A percentile compares a stretch with the other conserved stretches of the same genome.
Conservation (phyloP, 2,797 vertebrate species). For the Denticeps clupeoides region DNA sequence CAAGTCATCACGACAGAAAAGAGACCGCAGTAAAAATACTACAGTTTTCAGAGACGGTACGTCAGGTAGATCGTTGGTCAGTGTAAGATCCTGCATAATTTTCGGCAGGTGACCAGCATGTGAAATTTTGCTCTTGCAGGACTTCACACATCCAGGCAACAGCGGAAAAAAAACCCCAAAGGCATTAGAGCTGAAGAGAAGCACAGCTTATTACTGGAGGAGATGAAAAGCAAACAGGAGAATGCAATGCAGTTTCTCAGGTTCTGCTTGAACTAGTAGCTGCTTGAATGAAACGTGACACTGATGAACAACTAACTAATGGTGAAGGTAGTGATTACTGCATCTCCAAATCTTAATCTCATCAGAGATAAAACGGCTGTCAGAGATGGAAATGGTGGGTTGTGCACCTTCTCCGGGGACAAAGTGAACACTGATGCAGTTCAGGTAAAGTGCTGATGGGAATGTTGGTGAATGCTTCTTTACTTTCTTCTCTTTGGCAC, state of each 20-base stretch:
- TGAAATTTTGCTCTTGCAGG: constrained; percentile 12
- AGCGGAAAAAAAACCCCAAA: neutral
- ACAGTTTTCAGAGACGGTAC: neutral
- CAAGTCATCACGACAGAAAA: too few species aligned
- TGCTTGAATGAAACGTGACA: neutral
- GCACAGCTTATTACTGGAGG: constrained; percentile 7
- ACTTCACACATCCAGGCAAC: neutral
- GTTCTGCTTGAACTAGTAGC: constrained; percentile 22
- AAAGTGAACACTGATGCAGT: neutral
- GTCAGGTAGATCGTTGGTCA: constrained; percentile 10
- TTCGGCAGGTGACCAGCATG: too few species aligned
- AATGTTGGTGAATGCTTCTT: neutral
- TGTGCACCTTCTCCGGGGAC: neutral
- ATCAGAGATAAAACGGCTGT: constrained; percentile 20
- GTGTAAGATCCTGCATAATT: neutral
- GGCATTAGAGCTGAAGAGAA: constrained; percentile 1
- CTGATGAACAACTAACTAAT: too few species aligned
- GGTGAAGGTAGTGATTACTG: too few species aligned
- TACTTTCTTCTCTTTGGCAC: too few species aligned
- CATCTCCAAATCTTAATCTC: too few species aligned
- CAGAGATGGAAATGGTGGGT: neutral
- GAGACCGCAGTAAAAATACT: too few species aligned
- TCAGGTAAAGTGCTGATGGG: constrained; percentile 10
- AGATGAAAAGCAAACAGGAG: constrained; percentile 27
- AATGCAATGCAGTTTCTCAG: constrained; percentile 32